phyloP scores from a whole-genome alignment of 2,797 vertebrate species.

The Acanthiza pusilla region DNA sequence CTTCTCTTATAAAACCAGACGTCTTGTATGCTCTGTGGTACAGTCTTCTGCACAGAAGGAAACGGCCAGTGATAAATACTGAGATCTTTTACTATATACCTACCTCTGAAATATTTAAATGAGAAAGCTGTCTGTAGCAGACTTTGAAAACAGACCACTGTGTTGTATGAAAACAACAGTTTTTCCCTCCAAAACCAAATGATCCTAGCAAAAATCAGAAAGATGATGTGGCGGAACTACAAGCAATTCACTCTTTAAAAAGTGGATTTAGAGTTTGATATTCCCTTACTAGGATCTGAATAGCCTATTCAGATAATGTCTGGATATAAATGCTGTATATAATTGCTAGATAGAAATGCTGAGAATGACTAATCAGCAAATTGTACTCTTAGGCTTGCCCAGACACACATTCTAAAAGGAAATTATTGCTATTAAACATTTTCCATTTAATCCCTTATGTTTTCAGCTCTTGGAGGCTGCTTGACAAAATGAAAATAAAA shows the following conservation, averaged over 20 bases:
- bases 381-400: slow-evolving; percentile 13
- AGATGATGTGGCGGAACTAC: neutral
- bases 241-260: neutral
- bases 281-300: neutral
- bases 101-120: neutral
- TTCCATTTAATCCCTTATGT: neutral
- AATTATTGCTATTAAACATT: slow-evolving; percentile 5
- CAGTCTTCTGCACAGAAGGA: neutral
- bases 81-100: neutral
- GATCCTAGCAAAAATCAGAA: neutral
- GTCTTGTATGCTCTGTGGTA: neutral
- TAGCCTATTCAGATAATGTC: neutral
- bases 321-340: slow-evolving; percentile 5
- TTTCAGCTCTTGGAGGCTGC: neutral
- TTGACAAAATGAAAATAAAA: neutral
- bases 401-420: neutral
- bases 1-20: neutral
- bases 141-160: neutral
- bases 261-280: neutral
- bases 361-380: slow-evolving; percentile 34
- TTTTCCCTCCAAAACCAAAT: neutral
- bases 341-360: slow-evolving; percentile 19
- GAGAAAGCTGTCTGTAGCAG: neutral
- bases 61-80: neutral
- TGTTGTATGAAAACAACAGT: neutral